Evolutionary conservation across 2,797 vertebrate genomes (phyloP).

Genomic region (Antennarius maculatus): DNA sequence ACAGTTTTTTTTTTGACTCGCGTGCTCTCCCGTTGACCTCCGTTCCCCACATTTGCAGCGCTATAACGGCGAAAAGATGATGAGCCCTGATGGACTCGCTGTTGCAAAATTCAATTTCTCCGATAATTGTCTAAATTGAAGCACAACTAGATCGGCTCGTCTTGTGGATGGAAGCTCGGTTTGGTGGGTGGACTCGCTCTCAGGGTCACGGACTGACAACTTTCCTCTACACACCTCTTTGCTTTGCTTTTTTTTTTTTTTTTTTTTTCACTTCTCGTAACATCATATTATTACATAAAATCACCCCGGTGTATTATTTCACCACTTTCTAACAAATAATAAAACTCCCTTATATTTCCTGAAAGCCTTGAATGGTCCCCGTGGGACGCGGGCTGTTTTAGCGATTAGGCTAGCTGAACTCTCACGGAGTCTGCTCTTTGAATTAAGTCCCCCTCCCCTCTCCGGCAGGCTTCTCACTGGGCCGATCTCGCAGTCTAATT

Average conservation of each 20-base stretch:
- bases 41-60: constrained; percentile 29
- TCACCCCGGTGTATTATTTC: constrained; percentile 44
- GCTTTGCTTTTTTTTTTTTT: constrained; percentile 43
- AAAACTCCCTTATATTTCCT: constrained; percentile 62
- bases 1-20: constrained; percentile 47
- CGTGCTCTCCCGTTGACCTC: constrained; percentile 53
- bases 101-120: constrained; percentile 21
- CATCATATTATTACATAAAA: constrained; percentile 52
- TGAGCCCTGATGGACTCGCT: constrained; percentile 8
- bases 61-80: constrained; percentile 22
- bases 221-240: constrained; percentile 26
- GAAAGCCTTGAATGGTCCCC: constrained; percentile 61
- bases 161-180: constrained; percentile 24
- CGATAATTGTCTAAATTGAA: constrained; percentile 6
- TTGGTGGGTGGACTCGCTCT: constrained; percentile 51
- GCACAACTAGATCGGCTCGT: not conserved
- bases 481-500: constrained; percentile 75
- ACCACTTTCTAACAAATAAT: constrained; percentile 48
- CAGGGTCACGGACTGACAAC: constrained; percentile 43
- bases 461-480: constrained; percentile 45
- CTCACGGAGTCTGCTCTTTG: constrained; percentile 67
- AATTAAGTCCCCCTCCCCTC: constrained; percentile 73
- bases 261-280: constrained; percentile 6
- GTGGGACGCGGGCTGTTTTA: constrained; percentile 64
- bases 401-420: constrained; percentile 75